Evolutionary conservation across 2,888 invertebrate genomes (phyloP).

Genomic region (Agonopterix subpropinquella): DNA sequence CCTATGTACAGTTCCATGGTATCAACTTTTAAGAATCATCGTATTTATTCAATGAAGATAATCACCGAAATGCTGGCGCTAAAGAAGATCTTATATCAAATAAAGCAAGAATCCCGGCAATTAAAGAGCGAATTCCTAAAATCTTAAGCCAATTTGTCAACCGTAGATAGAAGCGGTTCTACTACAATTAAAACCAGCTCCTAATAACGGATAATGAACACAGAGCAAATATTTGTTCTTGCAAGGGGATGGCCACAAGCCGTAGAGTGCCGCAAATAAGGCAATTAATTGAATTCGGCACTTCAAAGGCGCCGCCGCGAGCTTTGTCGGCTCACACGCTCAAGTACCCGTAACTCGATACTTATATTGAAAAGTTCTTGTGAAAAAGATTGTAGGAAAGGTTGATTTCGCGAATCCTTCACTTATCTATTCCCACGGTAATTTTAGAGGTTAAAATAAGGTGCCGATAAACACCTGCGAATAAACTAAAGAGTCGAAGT

Average conservation of each 20-base stretch:
- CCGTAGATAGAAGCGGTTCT: constrained; percentile 4
- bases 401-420: constrained; percentile 36
- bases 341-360: constrained; percentile 50
- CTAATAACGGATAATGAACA: constrained; percentile 70
- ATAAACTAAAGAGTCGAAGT: constrained; percentile 19
- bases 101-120: not conserved
- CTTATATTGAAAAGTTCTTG: constrained; percentile 39
- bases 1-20: too few relatives aligned
- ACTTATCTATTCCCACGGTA: constrained; percentile 36
- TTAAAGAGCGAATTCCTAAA: constrained; percentile 7
- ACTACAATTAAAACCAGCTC: constrained; percentile 50
- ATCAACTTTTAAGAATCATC: too few relatives aligned
- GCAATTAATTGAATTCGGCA: constrained; percentile 75
- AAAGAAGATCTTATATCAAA: not conserved
- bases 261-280: constrained; percentile 61
- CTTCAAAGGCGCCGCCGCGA: constrained; percentile 61
- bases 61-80: too few relatives aligned
- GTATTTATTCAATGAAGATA: too few relatives aligned
- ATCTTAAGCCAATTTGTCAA: constrained; percentile 8
- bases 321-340: constrained; percentile 66
- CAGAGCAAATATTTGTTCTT: constrained; percentile 71
- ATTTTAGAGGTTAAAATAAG: constrained; percentile 16
- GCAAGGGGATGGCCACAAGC: constrained; percentile 48
- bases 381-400: constrained; percentile 10
- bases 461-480: constrained; percentile 31